These are phyloP conservation scores for Tetramorium bicarinatum DNA, from an alignment of 2,888 invertebrate genomes.

Conservation along the genomic window DNA sequence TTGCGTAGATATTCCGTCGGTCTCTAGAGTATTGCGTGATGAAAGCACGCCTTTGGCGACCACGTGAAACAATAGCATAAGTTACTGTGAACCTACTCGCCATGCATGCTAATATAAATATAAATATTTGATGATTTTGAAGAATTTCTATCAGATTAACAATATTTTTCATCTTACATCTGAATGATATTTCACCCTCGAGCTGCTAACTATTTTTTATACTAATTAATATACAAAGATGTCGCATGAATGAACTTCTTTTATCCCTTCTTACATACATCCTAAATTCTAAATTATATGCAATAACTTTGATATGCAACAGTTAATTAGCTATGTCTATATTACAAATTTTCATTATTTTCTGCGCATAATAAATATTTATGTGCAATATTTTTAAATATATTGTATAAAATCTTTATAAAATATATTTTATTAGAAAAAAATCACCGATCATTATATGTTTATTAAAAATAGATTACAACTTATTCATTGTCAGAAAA, in stretches of 20 bases:
- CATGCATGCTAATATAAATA: neutral
- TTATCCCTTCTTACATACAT: neutral
- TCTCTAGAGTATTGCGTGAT: conserved; percentile 56
- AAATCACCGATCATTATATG: neutral
- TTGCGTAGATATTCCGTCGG: conserved; percentile 32
- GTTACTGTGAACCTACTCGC: neutral
- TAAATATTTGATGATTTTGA: conserved; percentile 10
- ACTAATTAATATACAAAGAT: neutral
- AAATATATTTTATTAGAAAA: neutral
- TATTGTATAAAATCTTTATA: neutral
- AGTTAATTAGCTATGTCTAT: neutral
- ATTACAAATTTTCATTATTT: neutral
- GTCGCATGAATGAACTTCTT: neutral
- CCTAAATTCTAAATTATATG: neutral
- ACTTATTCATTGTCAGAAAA: neutral
- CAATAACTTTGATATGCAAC: neutral
- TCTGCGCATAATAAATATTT: conserved; percentile 13
- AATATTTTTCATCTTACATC: neutral
- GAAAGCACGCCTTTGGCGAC: conserved; percentile 53
- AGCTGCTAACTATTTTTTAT: neutral
- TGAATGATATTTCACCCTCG: neutral
- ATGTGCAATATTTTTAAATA: neutral
- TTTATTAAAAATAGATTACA: neutral
- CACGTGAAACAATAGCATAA: conserved; percentile 25
- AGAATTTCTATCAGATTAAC: neutral